These are phyloP conservation scores for Pterocles orientalis DNA, from an alignment of 2,113 vertebrate genomes.

Conservation along the genomic window DNA sequence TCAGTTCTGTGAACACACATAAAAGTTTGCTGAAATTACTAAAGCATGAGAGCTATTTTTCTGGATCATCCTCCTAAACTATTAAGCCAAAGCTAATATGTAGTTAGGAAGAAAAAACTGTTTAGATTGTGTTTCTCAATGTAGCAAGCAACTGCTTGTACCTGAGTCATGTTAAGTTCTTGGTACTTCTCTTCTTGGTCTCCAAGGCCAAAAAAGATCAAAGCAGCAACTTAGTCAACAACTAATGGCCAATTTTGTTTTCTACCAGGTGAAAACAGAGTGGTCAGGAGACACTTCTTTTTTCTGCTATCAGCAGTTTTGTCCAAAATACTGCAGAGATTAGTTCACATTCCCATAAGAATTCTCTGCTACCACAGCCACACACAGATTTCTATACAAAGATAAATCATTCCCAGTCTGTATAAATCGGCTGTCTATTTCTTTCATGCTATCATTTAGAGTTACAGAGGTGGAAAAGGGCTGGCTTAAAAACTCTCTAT, in stretches of 20 bases:
- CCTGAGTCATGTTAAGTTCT: not conserved
- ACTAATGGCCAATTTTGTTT: not conserved
- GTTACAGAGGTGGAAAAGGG: not conserved
- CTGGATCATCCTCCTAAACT: slow-evolving; percentile 1
- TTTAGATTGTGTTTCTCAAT: not conserved
- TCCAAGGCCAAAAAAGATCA: not conserved
- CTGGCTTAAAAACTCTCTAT: not conserved
- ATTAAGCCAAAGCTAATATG: not conserved
- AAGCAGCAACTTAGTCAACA: not conserved
- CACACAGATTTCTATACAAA: not conserved
- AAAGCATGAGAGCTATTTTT: slow-evolving; percentile 21
- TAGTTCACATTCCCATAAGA: not conserved
- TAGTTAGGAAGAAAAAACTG: not conserved
- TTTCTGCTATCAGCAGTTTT: not conserved
- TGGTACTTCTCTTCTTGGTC: not conserved
- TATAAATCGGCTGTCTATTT: slow-evolving; percentile 1
- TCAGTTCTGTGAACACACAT: not conserved
- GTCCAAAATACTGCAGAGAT: not conserved
- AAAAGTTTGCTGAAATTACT: not conserved
- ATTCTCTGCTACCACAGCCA: not conserved
- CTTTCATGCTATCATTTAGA: not conserved
- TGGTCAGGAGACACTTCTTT: not conserved
- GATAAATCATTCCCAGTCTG: not conserved
- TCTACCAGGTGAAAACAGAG: not conserved
- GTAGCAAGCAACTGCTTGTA: not conserved